phyloP scores from a whole-genome alignment of 2,797 vertebrate genomes.

The Lepidocolaptes lacrymiger region DNA sequence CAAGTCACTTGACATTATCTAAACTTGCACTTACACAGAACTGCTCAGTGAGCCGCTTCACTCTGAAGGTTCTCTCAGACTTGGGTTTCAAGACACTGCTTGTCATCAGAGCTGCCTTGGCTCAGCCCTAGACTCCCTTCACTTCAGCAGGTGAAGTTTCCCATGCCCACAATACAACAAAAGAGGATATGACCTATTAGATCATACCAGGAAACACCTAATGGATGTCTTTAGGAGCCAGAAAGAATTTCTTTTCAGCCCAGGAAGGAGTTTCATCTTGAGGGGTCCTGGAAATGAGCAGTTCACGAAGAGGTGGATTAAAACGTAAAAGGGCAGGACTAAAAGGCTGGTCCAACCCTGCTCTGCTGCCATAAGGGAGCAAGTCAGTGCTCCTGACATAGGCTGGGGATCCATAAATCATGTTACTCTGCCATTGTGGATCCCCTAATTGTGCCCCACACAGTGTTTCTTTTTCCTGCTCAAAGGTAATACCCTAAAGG shows the following conservation, averaged over 20 bases:
- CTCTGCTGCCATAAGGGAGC: rapidly evolving
- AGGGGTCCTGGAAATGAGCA: background rate
- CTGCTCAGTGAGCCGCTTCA: background rate
- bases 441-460: background rate
- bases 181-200: background rate
- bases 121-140: background rate
- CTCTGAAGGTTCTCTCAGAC: background rate
- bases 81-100: background rate
- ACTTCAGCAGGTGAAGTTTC: background rate
- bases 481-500: background rate
- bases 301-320: background rate
- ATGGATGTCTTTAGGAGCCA: background rate
- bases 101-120: background rate
- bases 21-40: background rate
- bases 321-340: background rate
- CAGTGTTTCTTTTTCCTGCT: background rate
- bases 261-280: background rate
- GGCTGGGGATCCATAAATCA: background rate
- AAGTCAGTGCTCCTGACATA: background rate
- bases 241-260: background rate
- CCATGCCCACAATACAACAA: background rate
- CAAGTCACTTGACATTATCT: background rate
- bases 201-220: background rate
- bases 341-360: background rate
- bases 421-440: background rate